Evolutionary conservation across 2,113 vertebrate genomes (phyloP), one percentile per base, ranked within the genome.

Genomic region (Oreotrochilus melanogaster): DNA sequence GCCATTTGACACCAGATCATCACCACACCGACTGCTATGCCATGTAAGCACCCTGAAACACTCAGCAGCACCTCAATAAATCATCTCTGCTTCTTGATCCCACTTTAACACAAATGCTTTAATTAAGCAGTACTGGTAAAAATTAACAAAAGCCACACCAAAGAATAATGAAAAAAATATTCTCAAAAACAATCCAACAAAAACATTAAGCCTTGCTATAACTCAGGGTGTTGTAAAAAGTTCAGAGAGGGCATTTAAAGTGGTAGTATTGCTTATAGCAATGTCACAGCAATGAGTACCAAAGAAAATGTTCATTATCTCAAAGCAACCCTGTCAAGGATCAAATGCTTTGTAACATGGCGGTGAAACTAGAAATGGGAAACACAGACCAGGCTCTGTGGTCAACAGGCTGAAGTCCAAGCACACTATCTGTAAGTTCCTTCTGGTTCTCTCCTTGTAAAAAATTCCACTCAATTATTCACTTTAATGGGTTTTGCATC

Each of bases 331-430:
- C 24, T 65, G 50, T 83, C 56, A 89, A 71, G 47, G 67, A 66
- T 58, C 0, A 2, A 57, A 66, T 13, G 14, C 5, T 10, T 89
- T 27, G 58, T 62, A 89, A 81, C 24, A 28, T 3, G 3, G 66
- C 27, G 87, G 78, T 33, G 51, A 78, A 94, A 76, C 61, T 24
- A 75, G 66, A 87, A 92, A 95, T 25, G 33, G 67, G 47, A 92
- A 93, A 94, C 54, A 60, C 81, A 89, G 58, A 85, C 30, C 27
- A 78, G 66, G 30, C 53, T 61, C 75, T 58, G 42, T 33, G 74
- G 58, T 73, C 50, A 82, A 66, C 23, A 83, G 42, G 85, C 74
- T 79, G 37, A 88, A 22, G n/a, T 61, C 62, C 74, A 95, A 86
- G 30, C 15, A 3, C 12, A 18, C 31, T 74, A 74, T 66, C 80